Evolutionary conservation across 2,113 vertebrate species (phyloP), one percentile per base, ranked within the genome.

Genomic region (Gorilla gorilla): DNA sequence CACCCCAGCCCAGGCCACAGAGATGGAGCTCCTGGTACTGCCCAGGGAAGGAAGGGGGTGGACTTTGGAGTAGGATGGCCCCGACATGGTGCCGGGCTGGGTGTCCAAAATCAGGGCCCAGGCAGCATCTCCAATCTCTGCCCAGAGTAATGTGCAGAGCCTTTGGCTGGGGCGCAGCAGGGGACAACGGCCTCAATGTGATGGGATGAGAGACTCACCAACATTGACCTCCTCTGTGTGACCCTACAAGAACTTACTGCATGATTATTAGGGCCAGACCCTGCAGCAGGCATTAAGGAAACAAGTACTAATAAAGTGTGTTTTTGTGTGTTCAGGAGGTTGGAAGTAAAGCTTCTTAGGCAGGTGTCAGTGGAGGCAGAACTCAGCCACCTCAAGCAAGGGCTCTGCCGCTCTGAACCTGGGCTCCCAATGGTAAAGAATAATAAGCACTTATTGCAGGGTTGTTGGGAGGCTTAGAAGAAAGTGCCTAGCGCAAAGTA

Each of bases 271-370:
- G 4, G n/a, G 3, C 10, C 12, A 14, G 22, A 11, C 43, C 6
- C 32, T 13, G 7, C 13, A 8, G 38, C 17, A 38, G n/a, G 50
- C 57, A 3, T 12, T 0, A 6, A 23, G 48, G 64, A 52, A 30
- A 2, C 4, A 38, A 27, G 17, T 2, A 11, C 43, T 0, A 12
- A 2, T 22, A 2, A 16, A 27, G 9, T n/a, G 6, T 6, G 16
- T 3, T 35, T 45, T 8, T 45, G 52, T 8, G 18, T 12, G 35
- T 64, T n/a, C 25, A 8, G 11, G 43, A 40, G 14, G 13, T 16
- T 2, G 4, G 13, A 5, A 48, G n/a, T 0, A 1, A 16, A 32
- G 5, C 17, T 43, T n/a, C 79, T 32, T 1, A 25, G 76, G 48
- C 38, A 25, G 57, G 45, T 22, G 32, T 64, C 40, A 0, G 5